Conservation (phyloP, 2,888 invertebrate genomes). For the Gryllus longicercus region DNA sequence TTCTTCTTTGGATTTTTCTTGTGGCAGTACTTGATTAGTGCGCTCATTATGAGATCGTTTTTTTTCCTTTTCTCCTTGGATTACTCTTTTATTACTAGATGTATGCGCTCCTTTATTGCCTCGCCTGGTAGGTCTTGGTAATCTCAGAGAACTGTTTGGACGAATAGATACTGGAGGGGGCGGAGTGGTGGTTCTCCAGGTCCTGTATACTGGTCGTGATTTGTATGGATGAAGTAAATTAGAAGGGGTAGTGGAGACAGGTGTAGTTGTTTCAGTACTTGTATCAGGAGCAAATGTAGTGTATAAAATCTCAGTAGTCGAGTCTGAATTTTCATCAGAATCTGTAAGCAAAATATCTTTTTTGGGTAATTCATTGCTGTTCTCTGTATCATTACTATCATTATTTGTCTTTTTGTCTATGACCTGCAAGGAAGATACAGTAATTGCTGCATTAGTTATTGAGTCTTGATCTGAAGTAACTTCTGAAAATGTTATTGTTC, state of each 20-base stretch:
- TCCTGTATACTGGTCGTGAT: background rate
- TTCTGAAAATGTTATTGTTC: too few relatives aligned
- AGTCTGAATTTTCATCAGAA: background rate
- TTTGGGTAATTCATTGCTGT: too few relatives aligned
- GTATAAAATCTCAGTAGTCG: background rate
- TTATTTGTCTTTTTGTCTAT: too few relatives aligned
- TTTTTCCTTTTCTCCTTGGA: background rate
- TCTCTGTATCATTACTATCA: too few relatives aligned
- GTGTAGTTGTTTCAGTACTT: slow-evolving; percentile 18
- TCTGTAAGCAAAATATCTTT: background rate
- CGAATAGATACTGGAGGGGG: slow-evolving; percentile 2
- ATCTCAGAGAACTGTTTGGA: background rate
- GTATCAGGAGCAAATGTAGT: background rate
- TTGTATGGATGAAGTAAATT: slow-evolving; percentile 23
- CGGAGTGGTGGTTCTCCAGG: slow-evolving; percentile 4
- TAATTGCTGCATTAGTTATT: too few relatives aligned
- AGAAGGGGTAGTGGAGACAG: slow-evolving; percentile 20
- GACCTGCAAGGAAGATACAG: too few relatives aligned
- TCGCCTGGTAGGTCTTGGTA: background rate
- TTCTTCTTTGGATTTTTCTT: too few relatives aligned
- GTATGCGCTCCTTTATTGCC: background rate
- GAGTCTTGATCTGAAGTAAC: too few relatives aligned
- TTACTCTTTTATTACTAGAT: background rate
- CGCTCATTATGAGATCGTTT: background rate
- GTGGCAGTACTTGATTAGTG: background rate